Conservation (phyloP, 2,888 invertebrate genomes). For the Arenicola marina region DNA sequence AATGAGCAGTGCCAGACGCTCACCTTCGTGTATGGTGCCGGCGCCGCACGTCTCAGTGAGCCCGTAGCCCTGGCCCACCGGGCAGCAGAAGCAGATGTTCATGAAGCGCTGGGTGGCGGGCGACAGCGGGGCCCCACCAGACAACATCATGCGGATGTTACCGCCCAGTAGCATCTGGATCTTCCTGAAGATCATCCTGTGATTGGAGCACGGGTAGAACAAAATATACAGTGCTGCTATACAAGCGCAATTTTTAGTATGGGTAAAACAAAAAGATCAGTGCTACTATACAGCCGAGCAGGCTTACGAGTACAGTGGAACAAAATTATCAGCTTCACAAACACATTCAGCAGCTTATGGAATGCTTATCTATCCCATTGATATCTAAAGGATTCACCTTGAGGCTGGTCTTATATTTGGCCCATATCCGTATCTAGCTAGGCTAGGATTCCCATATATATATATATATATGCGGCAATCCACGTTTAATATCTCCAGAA, state of each 20-base stretch:
- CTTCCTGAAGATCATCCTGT: slow-evolving; percentile 69
- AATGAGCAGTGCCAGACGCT: too few relatives aligned
- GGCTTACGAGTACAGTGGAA: background rate
- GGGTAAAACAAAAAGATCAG: background rate
- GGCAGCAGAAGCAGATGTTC: slow-evolving; percentile 86
- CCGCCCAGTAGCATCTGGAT: slow-evolving; percentile 80
- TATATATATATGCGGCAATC: too few relatives aligned
- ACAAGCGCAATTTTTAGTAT: too few relatives aligned
- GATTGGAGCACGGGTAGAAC: background rate
- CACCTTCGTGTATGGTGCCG: slow-evolving; percentile 67
- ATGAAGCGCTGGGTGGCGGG: slow-evolving; percentile 95
- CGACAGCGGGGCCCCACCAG: slow-evolving; percentile 93
- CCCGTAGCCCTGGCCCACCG: slow-evolving; percentile 92
- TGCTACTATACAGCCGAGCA: background rate
- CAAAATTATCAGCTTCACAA: too few relatives aligned
- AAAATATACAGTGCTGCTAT: background rate
- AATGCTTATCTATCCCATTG: too few relatives aligned
- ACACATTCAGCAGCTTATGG: too few relatives aligned
- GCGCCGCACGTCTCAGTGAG: slow-evolving; percentile 96
- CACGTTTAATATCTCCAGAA: too few relatives aligned
- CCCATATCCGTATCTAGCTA: too few relatives aligned
- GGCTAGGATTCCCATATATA: too few relatives aligned
- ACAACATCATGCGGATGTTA: slow-evolving; percentile 81
- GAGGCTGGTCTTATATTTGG: too few relatives aligned
- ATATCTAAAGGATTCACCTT: too few relatives aligned